These are phyloP conservation scores for Poecilus cupreus DNA, from an alignment of 2,888 invertebrate species.

Conservation along the genomic window DNA sequence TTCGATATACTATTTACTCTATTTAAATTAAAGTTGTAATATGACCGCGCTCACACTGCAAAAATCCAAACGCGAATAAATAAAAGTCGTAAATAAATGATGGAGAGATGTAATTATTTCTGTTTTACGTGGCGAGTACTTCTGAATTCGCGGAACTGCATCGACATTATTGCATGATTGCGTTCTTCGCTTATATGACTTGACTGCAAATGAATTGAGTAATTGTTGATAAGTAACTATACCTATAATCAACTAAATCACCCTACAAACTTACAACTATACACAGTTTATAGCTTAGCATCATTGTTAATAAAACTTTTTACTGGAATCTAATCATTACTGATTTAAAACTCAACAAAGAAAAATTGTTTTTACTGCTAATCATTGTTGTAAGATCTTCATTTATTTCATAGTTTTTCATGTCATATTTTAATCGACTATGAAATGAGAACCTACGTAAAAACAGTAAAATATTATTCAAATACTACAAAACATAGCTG, in stretches of 20 bases:
- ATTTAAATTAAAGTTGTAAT: conserved; percentile 56
- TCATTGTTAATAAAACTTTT: no score
- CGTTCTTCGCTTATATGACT: no score
- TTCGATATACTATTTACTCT: conserved; percentile 53
- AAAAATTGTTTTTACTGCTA: no score
- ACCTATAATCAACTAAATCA: no score
- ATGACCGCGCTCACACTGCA: conserved; percentile 5
- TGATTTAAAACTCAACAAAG: no score
- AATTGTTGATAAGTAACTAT: no score
- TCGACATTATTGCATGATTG: no score
- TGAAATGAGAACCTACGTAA: not conserved
- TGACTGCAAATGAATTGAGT: no score
- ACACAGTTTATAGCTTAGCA: no score
- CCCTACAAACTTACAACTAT: no score
- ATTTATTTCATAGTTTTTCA: not conserved
- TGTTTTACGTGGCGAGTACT: conserved; percentile 14
- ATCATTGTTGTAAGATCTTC: not conserved
- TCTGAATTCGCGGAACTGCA: not conserved
- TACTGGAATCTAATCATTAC: no score
- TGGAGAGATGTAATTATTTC: conserved; percentile 5
- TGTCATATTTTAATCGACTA: not conserved
- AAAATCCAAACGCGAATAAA: conserved; percentile 19
- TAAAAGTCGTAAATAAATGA: conserved; percentile 33
- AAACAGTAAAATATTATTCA: not conserved
- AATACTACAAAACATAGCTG: not conserved